phyloP scores from a whole-genome alignment of 2,888 invertebrate species.

The Octonoba sinensis region DNA sequence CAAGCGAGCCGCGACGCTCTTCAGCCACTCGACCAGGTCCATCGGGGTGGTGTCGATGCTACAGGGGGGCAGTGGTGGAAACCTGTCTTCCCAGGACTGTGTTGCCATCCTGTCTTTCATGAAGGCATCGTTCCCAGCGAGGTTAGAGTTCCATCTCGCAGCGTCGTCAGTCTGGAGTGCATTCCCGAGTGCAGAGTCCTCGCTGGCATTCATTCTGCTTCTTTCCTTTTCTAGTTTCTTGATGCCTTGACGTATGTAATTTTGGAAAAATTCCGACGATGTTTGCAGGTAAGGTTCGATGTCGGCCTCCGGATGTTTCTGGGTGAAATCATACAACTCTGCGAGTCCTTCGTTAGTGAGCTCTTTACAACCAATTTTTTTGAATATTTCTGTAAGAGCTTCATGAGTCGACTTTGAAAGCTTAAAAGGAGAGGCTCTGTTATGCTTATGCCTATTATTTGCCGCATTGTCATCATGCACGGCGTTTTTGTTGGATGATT shows the following conservation, averaged over 20 bases:
- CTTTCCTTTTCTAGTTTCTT: constrained; percentile 76
- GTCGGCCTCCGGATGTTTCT: constrained; percentile 86
- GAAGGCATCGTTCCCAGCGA: constrained; percentile 34
- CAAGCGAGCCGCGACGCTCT: constrained; percentile 60
- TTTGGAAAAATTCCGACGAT: constrained; percentile 87
- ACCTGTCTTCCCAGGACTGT: constrained; percentile 47
- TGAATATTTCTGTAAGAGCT: constrained; percentile 88
- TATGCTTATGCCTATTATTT: constrained; percentile 32
- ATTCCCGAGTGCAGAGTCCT: constrained; percentile 7
- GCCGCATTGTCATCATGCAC: constrained; percentile 69
- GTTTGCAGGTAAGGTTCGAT: constrained; percentile 86
- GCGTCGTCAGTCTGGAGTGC: constrained; percentile 12
- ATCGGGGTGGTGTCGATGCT: constrained; percentile 59
- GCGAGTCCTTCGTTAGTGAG: constrained; percentile 84
- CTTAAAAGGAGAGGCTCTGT: constrained; percentile 49
- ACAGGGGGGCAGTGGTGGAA: constrained; percentile 62
- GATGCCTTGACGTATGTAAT: constrained; percentile 85
- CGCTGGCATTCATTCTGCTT: constrained; percentile 60
- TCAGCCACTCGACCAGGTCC: constrained; percentile 65
- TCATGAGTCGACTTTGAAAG: constrained; percentile 78
- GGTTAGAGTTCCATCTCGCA: constrained; percentile 43
- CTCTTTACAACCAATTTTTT: constrained; percentile 89
- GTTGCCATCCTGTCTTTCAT: constrained; percentile 30
- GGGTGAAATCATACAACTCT: constrained; percentile 83
- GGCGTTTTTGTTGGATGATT: constrained; percentile 36